A percentile compares a stretch with the other conserved stretches of the same genome.
Conservation (phyloP, 2,113 vertebrate genomes). For the Laterallus jamaicensis region DNA sequence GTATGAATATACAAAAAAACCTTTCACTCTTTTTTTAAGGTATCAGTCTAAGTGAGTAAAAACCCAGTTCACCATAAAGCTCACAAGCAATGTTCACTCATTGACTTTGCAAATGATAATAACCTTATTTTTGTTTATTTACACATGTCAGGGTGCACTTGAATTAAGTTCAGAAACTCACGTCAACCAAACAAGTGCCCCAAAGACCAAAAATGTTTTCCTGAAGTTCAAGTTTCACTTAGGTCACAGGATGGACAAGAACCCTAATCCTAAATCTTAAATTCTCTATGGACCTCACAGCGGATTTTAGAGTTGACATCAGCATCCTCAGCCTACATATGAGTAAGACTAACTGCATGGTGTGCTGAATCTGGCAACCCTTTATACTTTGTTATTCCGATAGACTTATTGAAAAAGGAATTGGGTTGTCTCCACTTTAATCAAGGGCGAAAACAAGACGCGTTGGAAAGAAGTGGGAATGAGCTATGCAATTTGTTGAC, state of each 20-base stretch:
- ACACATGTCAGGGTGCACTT: neutral
- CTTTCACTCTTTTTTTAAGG: neutral
- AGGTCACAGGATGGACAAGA: neutral
- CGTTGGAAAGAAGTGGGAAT: slow-evolving; percentile 1
- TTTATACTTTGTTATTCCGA: neutral
- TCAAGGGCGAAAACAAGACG: slow-evolving; percentile 29
- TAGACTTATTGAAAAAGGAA: slow-evolving; percentile 35
- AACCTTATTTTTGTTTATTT: neutral
- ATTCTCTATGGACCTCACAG: neutral
- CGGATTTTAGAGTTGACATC: neutral
- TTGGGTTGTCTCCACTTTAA: slow-evolving; percentile 18
- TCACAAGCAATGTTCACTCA: neutral
- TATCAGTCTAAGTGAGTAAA: neutral
- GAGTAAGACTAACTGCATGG: neutral
- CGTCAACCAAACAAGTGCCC: neutral
- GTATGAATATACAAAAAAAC: neutral
- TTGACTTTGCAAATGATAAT: neutral
- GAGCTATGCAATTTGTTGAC: slow-evolving; percentile 32
- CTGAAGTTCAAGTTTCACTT: neutral
- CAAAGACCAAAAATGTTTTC: neutral
- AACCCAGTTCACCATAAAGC: neutral
- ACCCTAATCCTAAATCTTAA: neutral
- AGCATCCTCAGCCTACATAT: neutral
- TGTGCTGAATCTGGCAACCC: slow-evolving; percentile 3
- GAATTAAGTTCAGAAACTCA: neutral